Base-by-base conservation (phyloP, 2,797 vertebrate species). In the Thunnus albacares region DNA sequence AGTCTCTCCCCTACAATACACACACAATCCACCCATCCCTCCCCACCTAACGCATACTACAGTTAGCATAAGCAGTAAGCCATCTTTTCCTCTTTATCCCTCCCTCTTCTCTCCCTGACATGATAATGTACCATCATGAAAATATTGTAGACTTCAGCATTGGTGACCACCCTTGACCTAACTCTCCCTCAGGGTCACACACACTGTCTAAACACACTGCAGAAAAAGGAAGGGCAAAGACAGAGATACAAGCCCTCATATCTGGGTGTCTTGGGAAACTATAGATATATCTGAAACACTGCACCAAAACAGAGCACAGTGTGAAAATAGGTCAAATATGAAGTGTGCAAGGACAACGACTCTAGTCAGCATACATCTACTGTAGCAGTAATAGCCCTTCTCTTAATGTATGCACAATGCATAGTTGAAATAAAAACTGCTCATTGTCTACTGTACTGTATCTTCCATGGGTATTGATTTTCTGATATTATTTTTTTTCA, bases 101-200 rank as follows among this genome's bases (percentile, higher is more conserved):
- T 51, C 33, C n/a, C 58, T 49, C 51, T 30, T 26, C 62, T 57
- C 51, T 11, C 24, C 4, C 63, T 80, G 80, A 80, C 87, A 83
- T 79, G 70, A 83, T 82, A 67, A 79, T 75, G 68, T 83, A 43
- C 77, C 68, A 74, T 84, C 86, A 43, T 72, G 56, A 71, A 75
- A 56, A 58, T 83, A 56, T 83, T 82, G 81, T 79, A 81, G 74
- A 81, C 75, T 71, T 81, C 60, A 58, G 75, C 20, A 4, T 55
- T 30, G 15, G 78, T 77, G 85, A 81, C 83, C 55, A n/a, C 38
- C 43, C 45, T 33, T 7, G 22, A 35, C 52, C 65, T 71, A 26
- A 43, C 51, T 38, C 28, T 83, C 80, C 72, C 51, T 30, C 18
- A 60, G 72, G 79, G 81, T 51, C 41, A 15, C 60, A 30, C 51